Evolutionary conservation across 2,888 invertebrate genomes (phyloP), one percentile per base, ranked within the genome.

Genomic region (Netelia melanura): DNA sequence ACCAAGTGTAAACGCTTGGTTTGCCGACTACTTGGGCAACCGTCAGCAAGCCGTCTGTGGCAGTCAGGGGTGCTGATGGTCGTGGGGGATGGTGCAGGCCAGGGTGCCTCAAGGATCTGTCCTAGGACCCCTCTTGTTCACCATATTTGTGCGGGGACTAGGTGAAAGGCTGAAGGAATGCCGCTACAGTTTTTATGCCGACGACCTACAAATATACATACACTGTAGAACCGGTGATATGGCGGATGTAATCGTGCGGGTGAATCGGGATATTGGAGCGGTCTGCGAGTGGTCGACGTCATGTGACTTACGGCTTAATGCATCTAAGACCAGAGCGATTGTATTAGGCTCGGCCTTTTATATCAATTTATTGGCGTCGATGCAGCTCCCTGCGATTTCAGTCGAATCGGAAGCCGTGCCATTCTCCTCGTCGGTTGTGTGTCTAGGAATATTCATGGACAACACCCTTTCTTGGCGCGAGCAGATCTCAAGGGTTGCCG

Each of bases 161-260:
- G 30, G 30, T 30, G 30, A 30, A 30, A 30, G 5, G 30, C 6
- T 30, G 6, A 30, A 5, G 30, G 30, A 30, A 14, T 65, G 64
- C 43, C 11, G 8, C 25, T 65, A 38, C n/a, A 65, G 14, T 14
- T 43, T 43, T 43, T 65, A 43, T n/a, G 65, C 65, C 6, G 65
- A 65, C n/a, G 65, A 65, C 43, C 17, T 43, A 9, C 65, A 65
- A 17, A 43, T 65, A n/a, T 44, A 43, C 43, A 5, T 65, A 17
- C 17, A 14, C 5, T 65, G 43, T 65, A 3, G 9, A n/a, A 5
- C 43, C 17, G 1, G n/a, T 8, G 65, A 44, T 8, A 5, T 65
- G 5, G 11, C 11, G 5, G n/a, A 38, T 5, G 25, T 17, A 3
- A 17, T 65, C 17, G 43, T 1, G 2, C 38, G 43, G 0, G 11